Evolutionary conservation across 2,113 vertebrate species (phyloP).

Genomic region (Poicephalus meyeri): DNA sequence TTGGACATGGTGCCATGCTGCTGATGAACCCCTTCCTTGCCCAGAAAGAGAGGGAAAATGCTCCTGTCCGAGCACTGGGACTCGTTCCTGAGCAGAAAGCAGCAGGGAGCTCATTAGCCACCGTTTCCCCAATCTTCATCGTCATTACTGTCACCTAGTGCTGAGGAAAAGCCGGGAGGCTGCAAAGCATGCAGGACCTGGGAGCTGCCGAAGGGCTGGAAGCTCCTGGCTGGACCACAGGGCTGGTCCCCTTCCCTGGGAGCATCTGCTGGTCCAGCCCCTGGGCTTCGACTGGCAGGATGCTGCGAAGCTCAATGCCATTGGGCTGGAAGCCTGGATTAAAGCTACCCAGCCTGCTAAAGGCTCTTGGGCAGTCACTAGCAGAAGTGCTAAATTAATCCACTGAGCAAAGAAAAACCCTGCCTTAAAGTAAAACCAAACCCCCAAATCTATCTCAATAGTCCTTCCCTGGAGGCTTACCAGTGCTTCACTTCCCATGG

Average conservation of each 20-base stretch:
- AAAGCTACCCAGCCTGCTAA: background rate
- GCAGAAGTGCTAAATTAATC: slow-evolving; percentile 41
- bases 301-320: too few species aligned
- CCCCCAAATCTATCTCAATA: slow-evolving; percentile 41
- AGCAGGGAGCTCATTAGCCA: background rate
- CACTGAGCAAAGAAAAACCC: background rate
- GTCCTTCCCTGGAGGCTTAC: slow-evolving; percentile 61
- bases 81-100: background rate
- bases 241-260: background rate
- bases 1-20: rapidly evolving
- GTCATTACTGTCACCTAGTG: background rate
- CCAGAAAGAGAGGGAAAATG: background rate
- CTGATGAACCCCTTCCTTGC: background rate
- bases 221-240: rapidly evolving
- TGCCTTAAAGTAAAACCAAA: background rate
- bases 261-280: background rate
- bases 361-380: background rate
- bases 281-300: background rate
- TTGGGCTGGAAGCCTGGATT: background rate
- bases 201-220: background rate
- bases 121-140: background rate
- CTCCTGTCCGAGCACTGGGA: background rate
- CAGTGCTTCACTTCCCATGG: slow-evolving; percentile 61
- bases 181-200: rapidly evolving
- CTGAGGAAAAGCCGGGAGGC: background rate